Conservation (phyloP, 2,797 vertebrate species). For the Typhlichthys subterraneus region DNA sequence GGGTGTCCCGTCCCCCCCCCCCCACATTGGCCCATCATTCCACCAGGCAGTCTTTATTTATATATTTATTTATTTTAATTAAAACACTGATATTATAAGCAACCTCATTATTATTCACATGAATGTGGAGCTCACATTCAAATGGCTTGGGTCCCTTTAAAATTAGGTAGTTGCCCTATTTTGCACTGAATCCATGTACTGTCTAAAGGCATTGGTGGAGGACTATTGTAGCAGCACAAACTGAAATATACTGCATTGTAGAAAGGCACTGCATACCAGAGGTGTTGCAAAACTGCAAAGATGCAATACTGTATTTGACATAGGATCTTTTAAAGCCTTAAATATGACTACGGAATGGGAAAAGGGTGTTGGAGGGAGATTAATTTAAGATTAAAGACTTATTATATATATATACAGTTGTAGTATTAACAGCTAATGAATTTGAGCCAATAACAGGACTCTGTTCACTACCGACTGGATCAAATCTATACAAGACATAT, state of each 20-base stretch:
- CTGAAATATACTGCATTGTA: slow-evolving; percentile 34
- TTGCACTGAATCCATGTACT: slow-evolving; percentile 24
- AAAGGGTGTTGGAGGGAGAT: slow-evolving; percentile 4
- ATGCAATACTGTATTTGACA: slow-evolving; percentile 35
- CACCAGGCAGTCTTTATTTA: slow-evolving; percentile 12
- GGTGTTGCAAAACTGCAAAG: slow-evolving; percentile 52
- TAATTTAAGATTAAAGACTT: not conserved
- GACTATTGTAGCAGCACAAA: slow-evolving; percentile 57
- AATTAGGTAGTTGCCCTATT: slow-evolving; percentile 20
- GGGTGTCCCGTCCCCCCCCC: slow-evolving; percentile 6
- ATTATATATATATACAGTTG: slow-evolving; percentile 1
- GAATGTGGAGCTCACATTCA: slow-evolving; percentile 28
- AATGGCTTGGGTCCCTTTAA: slow-evolving; percentile 77
- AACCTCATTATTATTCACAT: slow-evolving; percentile 8
- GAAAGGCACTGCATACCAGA: slow-evolving; percentile 31
- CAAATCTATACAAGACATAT: slow-evolving; percentile 17
- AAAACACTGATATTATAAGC: slow-evolving; percentile 17
- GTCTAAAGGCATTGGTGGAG: slow-evolving; percentile 43
- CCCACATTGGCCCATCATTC: slow-evolving; percentile 23
- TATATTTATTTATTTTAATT: not conserved
- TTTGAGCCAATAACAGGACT: slow-evolving; percentile 17
- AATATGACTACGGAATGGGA: slow-evolving; percentile 16
- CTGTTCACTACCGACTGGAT: slow-evolving; percentile 34
- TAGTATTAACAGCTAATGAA: slow-evolving; percentile 1
- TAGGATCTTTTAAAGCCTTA: slow-evolving; percentile 25